Conservation (phyloP, 1,140 invertebrate species). For the Neoseiulus cucumeris region DNA sequence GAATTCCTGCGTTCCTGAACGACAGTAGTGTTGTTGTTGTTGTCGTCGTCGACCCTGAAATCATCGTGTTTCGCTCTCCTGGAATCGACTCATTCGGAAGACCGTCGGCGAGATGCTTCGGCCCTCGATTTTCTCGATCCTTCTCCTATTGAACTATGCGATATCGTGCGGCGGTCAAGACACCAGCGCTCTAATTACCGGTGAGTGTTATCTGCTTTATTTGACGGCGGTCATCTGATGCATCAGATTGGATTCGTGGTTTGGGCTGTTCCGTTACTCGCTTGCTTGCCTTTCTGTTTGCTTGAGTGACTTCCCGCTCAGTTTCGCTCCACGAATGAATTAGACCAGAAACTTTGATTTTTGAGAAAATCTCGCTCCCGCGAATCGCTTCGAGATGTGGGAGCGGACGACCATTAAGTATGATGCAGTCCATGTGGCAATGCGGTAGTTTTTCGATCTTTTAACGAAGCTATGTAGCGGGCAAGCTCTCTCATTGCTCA, state of each 20-base stretch:
- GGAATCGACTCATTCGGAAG: too few species aligned
- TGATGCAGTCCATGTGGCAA: too few species aligned
- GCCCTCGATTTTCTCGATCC: too few species aligned
- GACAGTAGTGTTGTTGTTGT: too few species aligned
- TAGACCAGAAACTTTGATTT: background rate
- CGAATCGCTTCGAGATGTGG: too few species aligned
- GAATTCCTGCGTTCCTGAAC: too few species aligned
- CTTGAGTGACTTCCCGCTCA: background rate
- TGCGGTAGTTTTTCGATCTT: background rate
- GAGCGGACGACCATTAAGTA: too few species aligned
- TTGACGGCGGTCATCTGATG: background rate
- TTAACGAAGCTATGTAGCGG: too few species aligned
- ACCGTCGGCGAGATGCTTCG: too few species aligned
- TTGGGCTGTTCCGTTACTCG: background rate
- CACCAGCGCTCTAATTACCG: background rate
- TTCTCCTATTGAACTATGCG: too few species aligned
- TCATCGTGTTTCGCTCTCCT: too few species aligned
- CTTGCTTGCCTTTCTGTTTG: background rate
- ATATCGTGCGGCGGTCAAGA: background rate
- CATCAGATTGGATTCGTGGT: background rate
- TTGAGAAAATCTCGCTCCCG: background rate
- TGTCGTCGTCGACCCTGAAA: too few species aligned
- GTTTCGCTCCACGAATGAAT: background rate
- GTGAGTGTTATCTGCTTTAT: background rate
- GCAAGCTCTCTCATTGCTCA: background rate